Base-by-base conservation (phyloP, 2,113 vertebrate species). In the Sander lucioperca region DNA sequence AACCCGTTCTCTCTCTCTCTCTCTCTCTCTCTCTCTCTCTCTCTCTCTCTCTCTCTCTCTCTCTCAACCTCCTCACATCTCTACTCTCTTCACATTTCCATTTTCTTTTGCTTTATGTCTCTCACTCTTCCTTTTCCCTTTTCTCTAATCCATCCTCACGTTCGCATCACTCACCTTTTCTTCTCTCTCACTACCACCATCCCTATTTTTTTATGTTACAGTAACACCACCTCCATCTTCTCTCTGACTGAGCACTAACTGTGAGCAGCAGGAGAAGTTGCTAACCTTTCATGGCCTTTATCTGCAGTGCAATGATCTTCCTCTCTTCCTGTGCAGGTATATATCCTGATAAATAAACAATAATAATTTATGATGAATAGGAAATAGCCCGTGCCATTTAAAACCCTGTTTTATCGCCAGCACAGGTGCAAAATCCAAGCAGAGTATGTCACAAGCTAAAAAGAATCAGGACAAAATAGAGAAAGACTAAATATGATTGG, bases 271-370 rank as follows among this genome's bases (percentile, higher is more conserved):
- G 89, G 85, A 86, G 76, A 83, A 87, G 78, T 65, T 12, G 9
- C 79, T 89, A 85, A 92, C 93, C 92, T 94, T 94, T 92, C 71
- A 53, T 80, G 88, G 92, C 93, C 93, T 94, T 94, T 93, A 81
- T 82, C 72, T 21, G 30, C 75, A 80, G 74, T 58, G 78, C 78
- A 61, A 62, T 57, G 58, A 74, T 74, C 66, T 53, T 57, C 30
- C 51, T 27, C 48, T 43, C 21, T 71, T 30, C 36, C 65, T 43
- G 43, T 68, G 77, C 69, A 76, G 74, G 48, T 84, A 86, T 77
- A 86, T 79, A 84, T 82, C 74, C 63, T 75, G 61, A 89, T 89
- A 62, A 89, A 93, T 88, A 88, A 88, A 74, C 84, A 53, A 85
- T 48, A 18, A 14, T 6, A 56, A 27, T 72, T 43, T 53, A 64